Evolutionary conservation across 2,888 invertebrate species (phyloP).

Genomic region (Eupithecia subumbrata): DNA sequence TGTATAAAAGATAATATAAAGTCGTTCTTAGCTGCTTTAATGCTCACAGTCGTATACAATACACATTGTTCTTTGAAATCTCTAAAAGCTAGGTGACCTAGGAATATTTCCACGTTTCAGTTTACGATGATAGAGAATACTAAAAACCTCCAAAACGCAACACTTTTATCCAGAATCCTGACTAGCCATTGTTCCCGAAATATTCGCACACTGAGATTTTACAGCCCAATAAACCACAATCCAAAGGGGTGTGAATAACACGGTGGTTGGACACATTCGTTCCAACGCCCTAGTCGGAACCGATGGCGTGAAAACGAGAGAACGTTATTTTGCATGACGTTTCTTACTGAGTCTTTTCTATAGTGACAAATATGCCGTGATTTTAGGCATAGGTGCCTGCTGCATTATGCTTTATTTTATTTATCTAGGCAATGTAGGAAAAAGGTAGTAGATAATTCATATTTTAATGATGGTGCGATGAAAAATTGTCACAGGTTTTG

Average conservation of each 20-base stretch:
- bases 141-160: not conserved
- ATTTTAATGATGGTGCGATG: no score
- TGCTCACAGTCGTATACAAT: no score
- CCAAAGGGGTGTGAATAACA: slow-evolving; percentile 44
- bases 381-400: not conserved
- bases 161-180: slow-evolving; percentile 12
- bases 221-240: slow-evolving; percentile 43
- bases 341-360: not conserved
- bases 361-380: not conserved
- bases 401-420: no score
- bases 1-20: no score
- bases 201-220: slow-evolving; percentile 41
- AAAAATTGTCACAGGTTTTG: no score
- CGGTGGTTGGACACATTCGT: slow-evolving; percentile 38
- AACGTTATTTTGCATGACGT: not conserved
- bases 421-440: no score
- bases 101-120: not conserved
- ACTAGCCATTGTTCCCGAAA: slow-evolving; percentile 32
- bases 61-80: no score
- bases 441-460: no score
- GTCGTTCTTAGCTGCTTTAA: no score
- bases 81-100: no score
- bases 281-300: slow-evolving; percentile 6
- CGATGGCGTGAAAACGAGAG: slow-evolving; percentile 18
- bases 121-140: not conserved